A percentile compares a stretch with the other conserved stretches of the same genome.
Conservation (phyloP, 53 echinoderm and acorn worm species). For the Stichopus horrens region DNA sequence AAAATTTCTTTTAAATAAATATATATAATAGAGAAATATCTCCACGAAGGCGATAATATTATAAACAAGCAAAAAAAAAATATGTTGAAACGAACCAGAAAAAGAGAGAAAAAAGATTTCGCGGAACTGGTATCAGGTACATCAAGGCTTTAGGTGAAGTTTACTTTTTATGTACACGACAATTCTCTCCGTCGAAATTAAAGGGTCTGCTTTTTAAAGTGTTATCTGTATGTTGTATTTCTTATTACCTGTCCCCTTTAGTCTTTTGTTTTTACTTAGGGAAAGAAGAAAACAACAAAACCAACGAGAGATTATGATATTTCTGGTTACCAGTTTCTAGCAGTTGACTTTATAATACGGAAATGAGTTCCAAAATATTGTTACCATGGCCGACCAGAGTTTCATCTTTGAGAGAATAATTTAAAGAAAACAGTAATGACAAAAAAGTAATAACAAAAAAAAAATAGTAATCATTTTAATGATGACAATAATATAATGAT, state of each 20-base stretch:
- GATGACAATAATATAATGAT: no score
- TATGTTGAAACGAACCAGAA: background rate
- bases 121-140: constrained; percentile 23
- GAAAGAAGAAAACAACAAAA: constrained; percentile 1
- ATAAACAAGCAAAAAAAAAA: constrained; percentile 31
- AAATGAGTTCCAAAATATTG: background rate
- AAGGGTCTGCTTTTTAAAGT: no score
- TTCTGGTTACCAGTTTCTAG: background rate
- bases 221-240: no score
- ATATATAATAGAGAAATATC: constrained; percentile 29
- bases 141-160: constrained; percentile 40
- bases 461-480: background rate
- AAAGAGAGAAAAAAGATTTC: background rate
- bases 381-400: background rate
- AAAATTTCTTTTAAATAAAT: constrained; percentile 46
- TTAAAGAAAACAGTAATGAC: background rate
- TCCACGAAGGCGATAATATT: constrained; percentile 36
- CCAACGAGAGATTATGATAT: background rate
- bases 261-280: background rate
- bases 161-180: background rate
- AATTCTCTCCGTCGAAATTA: no score
- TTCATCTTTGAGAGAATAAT: background rate
- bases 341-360: background rate
- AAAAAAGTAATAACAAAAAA: background rate
- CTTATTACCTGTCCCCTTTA: no score